phyloP scores from a whole-genome alignment of 2,113 vertebrate species.

The Panurus biarmicus region DNA sequence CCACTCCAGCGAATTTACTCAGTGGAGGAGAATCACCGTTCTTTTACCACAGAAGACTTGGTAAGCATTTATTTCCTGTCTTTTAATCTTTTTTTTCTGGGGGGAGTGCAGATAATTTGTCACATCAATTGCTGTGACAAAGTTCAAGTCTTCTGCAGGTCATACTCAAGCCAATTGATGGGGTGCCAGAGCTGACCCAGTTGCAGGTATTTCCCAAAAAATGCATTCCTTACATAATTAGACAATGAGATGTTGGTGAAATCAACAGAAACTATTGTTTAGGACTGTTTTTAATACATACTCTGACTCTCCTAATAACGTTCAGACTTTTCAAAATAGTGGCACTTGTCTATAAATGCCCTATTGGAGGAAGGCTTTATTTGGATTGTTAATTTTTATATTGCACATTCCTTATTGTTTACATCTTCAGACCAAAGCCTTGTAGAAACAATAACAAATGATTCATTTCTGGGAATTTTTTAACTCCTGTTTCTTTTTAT shows the following conservation, averaged over 20 bases:
- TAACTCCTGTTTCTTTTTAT: constrained; percentile 26
- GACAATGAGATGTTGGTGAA: neutral
- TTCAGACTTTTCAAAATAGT: constrained; percentile 1
- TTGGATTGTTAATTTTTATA: constrained; percentile 47
- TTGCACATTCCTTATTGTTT: constrained; percentile 33
- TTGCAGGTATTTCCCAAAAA: neutral
- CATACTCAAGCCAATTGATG: neutral
- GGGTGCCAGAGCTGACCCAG: neutral
- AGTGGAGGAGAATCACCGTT: constrained; percentile 91
- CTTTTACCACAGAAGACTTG: constrained; percentile 94
- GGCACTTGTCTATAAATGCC: neutral
- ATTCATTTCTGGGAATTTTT: constrained; percentile 57
- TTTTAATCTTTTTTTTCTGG: neutral
- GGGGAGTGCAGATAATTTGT: neutral
- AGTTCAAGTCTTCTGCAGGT: neutral
- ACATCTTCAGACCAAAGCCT: constrained; percentile 5
- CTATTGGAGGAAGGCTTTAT: constrained; percentile 6
- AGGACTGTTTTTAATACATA: neutral
- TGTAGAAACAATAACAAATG: constrained; percentile 32
- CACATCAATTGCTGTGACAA: neutral
- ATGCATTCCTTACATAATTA: neutral
- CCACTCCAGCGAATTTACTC: constrained; percentile 91
- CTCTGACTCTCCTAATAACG: neutral
- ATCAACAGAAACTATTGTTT: constrained; percentile 24
- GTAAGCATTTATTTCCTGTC: constrained; percentile 62